Evolutionary conservation across 2,888 invertebrate species (phyloP).

Genomic region (Calliphora vomitoria): DNA sequence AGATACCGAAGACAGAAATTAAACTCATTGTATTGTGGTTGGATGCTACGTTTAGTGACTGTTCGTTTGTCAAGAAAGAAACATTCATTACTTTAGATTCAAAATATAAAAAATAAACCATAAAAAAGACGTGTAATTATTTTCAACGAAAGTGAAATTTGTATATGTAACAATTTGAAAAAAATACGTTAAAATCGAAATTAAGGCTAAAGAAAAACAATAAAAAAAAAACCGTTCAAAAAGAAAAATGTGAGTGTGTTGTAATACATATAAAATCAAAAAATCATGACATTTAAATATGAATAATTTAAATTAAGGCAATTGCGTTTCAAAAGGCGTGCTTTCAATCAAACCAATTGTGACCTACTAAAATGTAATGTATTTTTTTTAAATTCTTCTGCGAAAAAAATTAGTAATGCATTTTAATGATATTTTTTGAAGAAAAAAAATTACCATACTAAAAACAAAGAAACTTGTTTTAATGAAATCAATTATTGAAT

Average conservation of each 20-base stretch:
- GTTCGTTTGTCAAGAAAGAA: slow-evolving; percentile 50
- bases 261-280: neutral
- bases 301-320: neutral
- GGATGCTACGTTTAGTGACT: slow-evolving; percentile 37
- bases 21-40: slow-evolving; percentile 12
- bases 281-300: neutral
- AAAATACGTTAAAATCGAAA: slow-evolving; percentile 13
- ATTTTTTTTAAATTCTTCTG: neutral
- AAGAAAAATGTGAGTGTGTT: slow-evolving; percentile 48
- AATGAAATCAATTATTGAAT: slow-evolving; percentile 26
- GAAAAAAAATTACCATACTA: neutral
- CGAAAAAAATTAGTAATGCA: neutral
- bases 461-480: slow-evolving; percentile 4
- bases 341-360: neutral
- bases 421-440: neutral
- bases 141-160: slow-evolving; percentile 50
- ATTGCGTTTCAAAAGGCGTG: neutral
- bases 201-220: neutral
- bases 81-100: slow-evolving; percentile 36
- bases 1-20: slow-evolving; percentile 33
- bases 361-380: neutral
- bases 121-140: neutral
- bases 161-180: slow-evolving; percentile 12
- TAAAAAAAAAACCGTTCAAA: neutral
- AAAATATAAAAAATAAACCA: slow-evolving; percentile 13